phyloP scores from a whole-genome alignment of 2,113 vertebrate genomes.

The Phasianus colchicus region DNA sequence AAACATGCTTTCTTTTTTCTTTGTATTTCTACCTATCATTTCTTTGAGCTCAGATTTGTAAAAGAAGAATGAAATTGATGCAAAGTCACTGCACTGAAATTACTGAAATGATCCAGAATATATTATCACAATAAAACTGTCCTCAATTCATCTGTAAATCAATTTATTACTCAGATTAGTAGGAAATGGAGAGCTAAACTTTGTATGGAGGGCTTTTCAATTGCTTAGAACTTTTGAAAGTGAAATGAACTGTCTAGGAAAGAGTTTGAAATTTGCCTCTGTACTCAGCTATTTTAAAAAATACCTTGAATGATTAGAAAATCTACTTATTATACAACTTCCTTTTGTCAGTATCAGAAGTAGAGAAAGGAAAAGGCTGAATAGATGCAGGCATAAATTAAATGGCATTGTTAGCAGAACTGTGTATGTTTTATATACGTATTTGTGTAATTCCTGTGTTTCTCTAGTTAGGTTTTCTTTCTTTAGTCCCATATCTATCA shows the following conservation, averaged over 20 bases:
- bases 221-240: neutral
- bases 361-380: neutral
- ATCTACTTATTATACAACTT: neutral
- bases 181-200: neutral
- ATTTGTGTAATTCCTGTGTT: neutral
- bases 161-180: neutral
- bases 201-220: neutral
- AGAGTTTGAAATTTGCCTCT: neutral
- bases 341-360: neutral
- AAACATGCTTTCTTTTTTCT: too few species aligned
- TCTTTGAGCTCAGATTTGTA: neutral
- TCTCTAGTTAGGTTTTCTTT: neutral
- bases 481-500: neutral
- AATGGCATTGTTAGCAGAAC: neutral
- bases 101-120: neutral
- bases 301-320: neutral
- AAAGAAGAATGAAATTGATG: neutral
- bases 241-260: neutral
- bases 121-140: neutral
- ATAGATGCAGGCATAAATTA: neutral
- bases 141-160: neutral
- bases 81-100: neutral
- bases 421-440: accelerated
- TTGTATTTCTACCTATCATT: neutral
- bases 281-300: neutral